A percentile compares a stretch with the other conserved stretches of the same genome.
Conservation (phyloP, 2,797 vertebrate genomes). For the Bradypodion ventrale region DNA sequence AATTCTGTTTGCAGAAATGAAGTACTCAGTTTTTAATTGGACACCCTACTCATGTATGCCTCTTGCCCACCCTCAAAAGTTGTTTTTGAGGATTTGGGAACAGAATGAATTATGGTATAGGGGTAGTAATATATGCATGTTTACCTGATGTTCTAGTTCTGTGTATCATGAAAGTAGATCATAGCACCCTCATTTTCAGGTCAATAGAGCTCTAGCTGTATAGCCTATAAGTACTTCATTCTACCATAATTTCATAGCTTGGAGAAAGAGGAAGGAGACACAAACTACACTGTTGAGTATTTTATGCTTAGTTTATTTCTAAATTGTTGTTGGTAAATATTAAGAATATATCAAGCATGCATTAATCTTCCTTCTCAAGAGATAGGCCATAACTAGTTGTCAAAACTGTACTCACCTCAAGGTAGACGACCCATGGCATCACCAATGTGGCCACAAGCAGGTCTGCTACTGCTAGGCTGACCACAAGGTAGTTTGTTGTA, state of each 20-base stretch:
- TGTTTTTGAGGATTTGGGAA: no score
- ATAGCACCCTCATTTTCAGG: neutral
- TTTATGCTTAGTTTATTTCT: neutral
- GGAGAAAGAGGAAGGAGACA: neutral
- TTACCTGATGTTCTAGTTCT: neutral
- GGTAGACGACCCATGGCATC: conserved; percentile 94
- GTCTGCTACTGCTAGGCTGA: conserved; percentile 92
- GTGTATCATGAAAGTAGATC: neutral
- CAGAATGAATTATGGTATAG: no score
- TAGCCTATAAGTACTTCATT: neutral
- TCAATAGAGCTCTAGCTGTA: neutral
- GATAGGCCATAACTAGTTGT: neutral
- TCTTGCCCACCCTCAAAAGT: no score
- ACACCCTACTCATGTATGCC: no score
- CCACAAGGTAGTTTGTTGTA: conserved; percentile 94
- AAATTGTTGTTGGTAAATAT: neutral
- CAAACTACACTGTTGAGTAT: neutral
- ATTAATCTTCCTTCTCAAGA: neutral
- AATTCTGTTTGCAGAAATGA: neutral
- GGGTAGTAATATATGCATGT: no score
- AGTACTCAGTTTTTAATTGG: no score
- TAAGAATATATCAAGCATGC: neutral
- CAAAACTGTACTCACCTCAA: conserved; percentile 82
- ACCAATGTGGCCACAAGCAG: conserved; percentile 91
- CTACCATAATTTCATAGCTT: neutral